phyloP scores from a whole-genome alignment of 2,888 invertebrate species.

The Ametastegia equiseti region DNA sequence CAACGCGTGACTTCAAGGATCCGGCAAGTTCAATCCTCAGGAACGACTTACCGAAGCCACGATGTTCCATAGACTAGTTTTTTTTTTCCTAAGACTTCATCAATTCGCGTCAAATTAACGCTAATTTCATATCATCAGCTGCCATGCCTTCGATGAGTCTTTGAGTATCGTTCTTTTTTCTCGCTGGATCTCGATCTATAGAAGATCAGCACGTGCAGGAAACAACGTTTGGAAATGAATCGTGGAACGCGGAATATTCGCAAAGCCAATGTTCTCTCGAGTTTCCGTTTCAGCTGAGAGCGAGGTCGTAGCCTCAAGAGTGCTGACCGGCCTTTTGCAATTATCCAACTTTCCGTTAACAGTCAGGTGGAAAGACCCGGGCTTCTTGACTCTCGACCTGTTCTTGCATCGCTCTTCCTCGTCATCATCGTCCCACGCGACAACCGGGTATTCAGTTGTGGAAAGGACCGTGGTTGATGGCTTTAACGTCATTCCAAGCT shows the following conservation, averaged over 20 bases:
- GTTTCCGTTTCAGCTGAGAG: not conserved
- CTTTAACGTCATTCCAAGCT: constrained; percentile 1
- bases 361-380: constrained; percentile 35
- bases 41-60: not conserved
- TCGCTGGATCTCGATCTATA: no score
- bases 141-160: not conserved
- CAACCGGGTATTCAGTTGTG: not conserved
- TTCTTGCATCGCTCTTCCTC: not conserved
- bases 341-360: constrained; percentile 45
- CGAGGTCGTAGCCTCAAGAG: constrained; percentile 20
- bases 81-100: not conserved
- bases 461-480: not conserved
- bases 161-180: not conserved
- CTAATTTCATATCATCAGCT: not conserved
- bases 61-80: not conserved
- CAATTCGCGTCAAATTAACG: not conserved
- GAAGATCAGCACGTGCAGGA: not conserved
- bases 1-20: constrained; percentile 2
- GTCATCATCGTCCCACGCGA: constrained; percentile 17
- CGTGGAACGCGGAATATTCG: not conserved
- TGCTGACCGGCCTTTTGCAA: not conserved
- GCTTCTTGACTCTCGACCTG: constrained; percentile 13
- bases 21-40: not conserved
- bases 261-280: not conserved
- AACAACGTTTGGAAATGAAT: not conserved